A percentile compares a stretch with the other conserved stretches of the same genome.
These are phyloP conservation scores for Oreotrochilus melanogaster DNA, from an alignment of 2,113 vertebrate species.

Conservation along the genomic window DNA sequence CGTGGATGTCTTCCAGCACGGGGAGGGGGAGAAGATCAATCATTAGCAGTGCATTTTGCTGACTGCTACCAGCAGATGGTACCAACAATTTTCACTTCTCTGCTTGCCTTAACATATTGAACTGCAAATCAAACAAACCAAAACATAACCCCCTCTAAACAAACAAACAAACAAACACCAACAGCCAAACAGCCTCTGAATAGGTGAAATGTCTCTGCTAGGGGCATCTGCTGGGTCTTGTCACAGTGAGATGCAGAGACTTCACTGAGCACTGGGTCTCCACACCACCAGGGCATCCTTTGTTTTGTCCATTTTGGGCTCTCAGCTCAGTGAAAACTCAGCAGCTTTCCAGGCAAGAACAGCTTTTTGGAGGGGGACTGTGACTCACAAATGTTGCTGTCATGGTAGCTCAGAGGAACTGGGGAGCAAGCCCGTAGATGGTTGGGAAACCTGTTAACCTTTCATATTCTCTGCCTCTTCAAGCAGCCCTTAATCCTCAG, in stretches of 20 bases:
- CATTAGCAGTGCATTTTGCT: neutral
- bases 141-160: slow-evolving; percentile 43
- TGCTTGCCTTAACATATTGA: slow-evolving; percentile 52
- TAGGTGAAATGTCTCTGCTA: neutral
- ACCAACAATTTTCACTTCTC: slow-evolving; percentile 16
- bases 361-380: neutral
- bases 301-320: neutral
- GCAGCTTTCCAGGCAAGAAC: neutral
- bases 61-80: slow-evolving; percentile 58
- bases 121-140: slow-evolving; percentile 32
- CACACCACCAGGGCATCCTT: rapidly evolving
- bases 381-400: neutral
- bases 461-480: neutral
- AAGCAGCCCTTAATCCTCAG: too few species aligned
- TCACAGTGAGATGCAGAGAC: rapidly evolving
- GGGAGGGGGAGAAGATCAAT: slow-evolving; percentile 12
- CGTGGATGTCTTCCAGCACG: rapidly evolving
- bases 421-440: neutral
- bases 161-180: slow-evolving; percentile 55
- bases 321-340: neutral
- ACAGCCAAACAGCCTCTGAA: neutral
- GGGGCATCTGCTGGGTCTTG: neutral
- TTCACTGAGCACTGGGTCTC: neutral
- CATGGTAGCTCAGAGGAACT: neutral
- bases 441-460: neutral